Evolutionary conservation across 2,113 vertebrate genomes (phyloP).

Genomic region (Mobula birostris): DNA sequence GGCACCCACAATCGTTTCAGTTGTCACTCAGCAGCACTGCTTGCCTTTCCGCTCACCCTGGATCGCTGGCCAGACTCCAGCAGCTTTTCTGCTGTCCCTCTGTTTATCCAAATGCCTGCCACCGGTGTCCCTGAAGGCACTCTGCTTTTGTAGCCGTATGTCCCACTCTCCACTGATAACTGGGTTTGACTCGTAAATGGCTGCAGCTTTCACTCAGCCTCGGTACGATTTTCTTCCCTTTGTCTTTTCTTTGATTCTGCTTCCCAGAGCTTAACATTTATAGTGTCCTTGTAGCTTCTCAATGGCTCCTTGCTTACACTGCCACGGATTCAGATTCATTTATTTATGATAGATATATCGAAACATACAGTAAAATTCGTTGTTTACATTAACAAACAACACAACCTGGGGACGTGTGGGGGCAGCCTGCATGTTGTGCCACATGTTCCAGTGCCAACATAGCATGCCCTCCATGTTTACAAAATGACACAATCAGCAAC

Average conservation of each 20-base stretch:
- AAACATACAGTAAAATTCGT: too few species aligned
- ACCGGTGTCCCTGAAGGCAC: neutral
- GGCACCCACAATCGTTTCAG: neutral
- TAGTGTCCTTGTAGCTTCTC: neutral
- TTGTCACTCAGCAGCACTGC: neutral
- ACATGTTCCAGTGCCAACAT: too few species aligned
- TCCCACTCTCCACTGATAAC: neutral
- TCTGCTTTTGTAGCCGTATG: neutral
- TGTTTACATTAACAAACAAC: too few species aligned
- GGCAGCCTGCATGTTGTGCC: too few species aligned
- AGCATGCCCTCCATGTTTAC: too few species aligned
- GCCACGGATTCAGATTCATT: neutral
- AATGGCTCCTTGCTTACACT: neutral
- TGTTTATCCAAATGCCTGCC: neutral
- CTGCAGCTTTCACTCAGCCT: neutral
- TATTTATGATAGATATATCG: too few species aligned
- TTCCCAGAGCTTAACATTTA: neutral
- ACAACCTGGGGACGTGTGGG: too few species aligned
- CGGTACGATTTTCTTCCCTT: neutral
- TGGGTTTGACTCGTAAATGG: neutral
- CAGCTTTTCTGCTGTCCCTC: neutral
- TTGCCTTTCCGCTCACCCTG: neutral
- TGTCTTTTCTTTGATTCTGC: neutral
- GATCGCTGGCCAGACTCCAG: neutral
- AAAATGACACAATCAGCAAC: too few species aligned